phyloP scores from a whole-genome alignment of 2,888 invertebrate genomes.

The Tortrix viridana region DNA sequence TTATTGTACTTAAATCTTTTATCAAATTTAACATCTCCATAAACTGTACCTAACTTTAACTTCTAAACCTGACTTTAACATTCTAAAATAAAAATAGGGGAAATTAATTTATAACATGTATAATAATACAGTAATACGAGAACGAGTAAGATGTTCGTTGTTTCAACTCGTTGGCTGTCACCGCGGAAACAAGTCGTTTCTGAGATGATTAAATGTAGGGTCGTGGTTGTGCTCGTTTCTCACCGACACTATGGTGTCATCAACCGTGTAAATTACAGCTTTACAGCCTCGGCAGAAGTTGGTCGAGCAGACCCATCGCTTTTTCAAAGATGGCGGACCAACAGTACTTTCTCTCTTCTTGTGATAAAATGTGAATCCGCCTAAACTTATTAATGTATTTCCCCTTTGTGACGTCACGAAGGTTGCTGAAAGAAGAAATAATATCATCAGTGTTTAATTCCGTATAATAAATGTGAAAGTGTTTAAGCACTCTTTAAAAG shows the following conservation, averaged over 20 bases:
- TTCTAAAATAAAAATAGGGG: too few relatives aligned
- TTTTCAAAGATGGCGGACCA: conserved; percentile 40
- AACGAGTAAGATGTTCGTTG: background rate
- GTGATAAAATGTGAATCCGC: conserved; percentile 45
- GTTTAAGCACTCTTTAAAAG: too few relatives aligned
- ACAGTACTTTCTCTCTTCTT: conserved; percentile 36
- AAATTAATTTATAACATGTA: too few relatives aligned
- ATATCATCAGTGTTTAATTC: too few relatives aligned
- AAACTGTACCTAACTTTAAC: too few relatives aligned
- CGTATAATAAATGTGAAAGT: too few relatives aligned
- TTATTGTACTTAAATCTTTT: too few relatives aligned
- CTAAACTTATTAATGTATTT: conserved; percentile 42
- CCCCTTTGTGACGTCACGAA: conserved; percentile 45
- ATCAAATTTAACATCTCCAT: too few relatives aligned
- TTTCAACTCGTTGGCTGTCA: conserved; percentile 1
- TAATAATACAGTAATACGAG: too few relatives aligned
- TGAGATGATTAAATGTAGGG: conserved; percentile 26
- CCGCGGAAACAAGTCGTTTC: conserved; percentile 19
- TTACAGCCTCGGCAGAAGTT: conserved; percentile 51
- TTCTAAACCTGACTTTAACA: too few relatives aligned
- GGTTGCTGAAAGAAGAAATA: conserved; percentile 35
- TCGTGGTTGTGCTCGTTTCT: conserved; percentile 40
- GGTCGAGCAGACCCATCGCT: conserved; percentile 55
- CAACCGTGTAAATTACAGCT: conserved; percentile 52
- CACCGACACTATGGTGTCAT: conserved; percentile 45